Evolutionary conservation across 92 coral and sea anemone genomes (phyloP).

Genomic region (Parazoanthus swiftii): DNA sequence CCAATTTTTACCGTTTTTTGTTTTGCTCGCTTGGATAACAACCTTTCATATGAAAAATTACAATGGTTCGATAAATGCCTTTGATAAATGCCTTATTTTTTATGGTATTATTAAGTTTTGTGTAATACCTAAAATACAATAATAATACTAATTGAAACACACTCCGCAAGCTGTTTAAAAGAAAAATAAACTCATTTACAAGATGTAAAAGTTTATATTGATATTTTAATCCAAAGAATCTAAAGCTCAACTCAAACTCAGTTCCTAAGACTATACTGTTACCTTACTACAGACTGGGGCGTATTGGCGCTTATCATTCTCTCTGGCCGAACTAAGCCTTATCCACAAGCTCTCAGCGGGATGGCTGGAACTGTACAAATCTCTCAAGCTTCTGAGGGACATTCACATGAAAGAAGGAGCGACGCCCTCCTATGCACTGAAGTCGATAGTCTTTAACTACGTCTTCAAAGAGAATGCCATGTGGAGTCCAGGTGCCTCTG

Average conservation of each 20-base stretch:
- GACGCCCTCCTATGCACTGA: slow-evolving; percentile 22
- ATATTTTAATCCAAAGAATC: too few relatives aligned
- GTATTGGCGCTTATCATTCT: slow-evolving; percentile 43
- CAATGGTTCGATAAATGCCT: too few relatives aligned
- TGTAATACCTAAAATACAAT: too few relatives aligned
- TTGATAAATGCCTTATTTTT: too few relatives aligned
- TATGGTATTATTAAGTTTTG: too few relatives aligned
- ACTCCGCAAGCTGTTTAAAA: not conserved
- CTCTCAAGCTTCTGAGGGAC: slow-evolving; percentile 49
- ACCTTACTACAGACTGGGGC: not conserved
- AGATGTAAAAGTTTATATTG: too few relatives aligned
- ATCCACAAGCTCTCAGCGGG: slow-evolving; percentile 17
- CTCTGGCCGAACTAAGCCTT: slow-evolving; percentile 34
- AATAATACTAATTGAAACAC: too few relatives aligned
- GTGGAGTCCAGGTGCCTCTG: not conserved
- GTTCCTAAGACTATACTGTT: not conserved
- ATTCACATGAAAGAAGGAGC: slow-evolving; percentile 31
- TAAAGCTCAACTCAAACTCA: too few relatives aligned
- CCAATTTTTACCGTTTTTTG: too few relatives aligned
- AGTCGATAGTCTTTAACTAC: slow-evolving; percentile 26
- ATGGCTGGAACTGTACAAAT: slow-evolving; percentile 38
- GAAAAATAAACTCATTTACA: too few relatives aligned
- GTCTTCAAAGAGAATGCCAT: slow-evolving; percentile 24
- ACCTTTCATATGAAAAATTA: too few relatives aligned
- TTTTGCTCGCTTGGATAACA: too few relatives aligned